These are phyloP conservation scores for Eulemur rufifrons DNA, from an alignment of 2,113 vertebrate species.

Conservation along the genomic window DNA sequence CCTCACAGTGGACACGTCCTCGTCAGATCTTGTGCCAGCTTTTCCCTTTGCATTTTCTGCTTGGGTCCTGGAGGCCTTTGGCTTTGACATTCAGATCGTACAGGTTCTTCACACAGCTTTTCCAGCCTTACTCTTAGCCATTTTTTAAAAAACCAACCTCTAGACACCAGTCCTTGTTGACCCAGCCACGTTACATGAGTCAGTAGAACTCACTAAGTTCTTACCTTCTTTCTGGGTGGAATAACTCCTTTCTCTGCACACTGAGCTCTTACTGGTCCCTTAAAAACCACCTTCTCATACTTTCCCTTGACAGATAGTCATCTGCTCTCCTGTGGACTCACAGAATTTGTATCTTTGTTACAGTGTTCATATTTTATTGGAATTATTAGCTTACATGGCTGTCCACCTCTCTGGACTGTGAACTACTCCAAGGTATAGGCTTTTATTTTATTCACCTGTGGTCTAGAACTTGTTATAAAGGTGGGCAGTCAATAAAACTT, in stretches of 20 bases:
- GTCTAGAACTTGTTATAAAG: neutral
- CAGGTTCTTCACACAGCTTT: neutral
- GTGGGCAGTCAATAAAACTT: neutral
- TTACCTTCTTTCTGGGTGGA: neutral
- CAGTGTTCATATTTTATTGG: neutral
- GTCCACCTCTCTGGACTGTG: neutral
- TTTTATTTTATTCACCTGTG: slow-evolving; percentile 33
- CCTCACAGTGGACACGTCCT: fast-evolving
- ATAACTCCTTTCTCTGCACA: neutral
- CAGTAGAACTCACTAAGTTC: neutral
- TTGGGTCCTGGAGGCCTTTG: neutral
- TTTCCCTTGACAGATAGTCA: neutral
- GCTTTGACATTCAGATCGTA: neutral
- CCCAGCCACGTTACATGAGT: no score
- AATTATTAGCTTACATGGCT: neutral
- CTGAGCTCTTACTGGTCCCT: neutral
- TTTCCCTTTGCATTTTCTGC: neutral
- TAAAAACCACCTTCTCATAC: neutral
- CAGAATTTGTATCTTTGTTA: neutral
- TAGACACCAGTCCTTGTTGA: neutral
- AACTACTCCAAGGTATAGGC: neutral
- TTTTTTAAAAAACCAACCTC: neutral
- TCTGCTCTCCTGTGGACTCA: neutral
- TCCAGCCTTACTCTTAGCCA: neutral
- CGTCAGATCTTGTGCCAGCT: neutral